Conservation (phyloP, 2,888 invertebrate species). For the Apotomis turbidana region DNA sequence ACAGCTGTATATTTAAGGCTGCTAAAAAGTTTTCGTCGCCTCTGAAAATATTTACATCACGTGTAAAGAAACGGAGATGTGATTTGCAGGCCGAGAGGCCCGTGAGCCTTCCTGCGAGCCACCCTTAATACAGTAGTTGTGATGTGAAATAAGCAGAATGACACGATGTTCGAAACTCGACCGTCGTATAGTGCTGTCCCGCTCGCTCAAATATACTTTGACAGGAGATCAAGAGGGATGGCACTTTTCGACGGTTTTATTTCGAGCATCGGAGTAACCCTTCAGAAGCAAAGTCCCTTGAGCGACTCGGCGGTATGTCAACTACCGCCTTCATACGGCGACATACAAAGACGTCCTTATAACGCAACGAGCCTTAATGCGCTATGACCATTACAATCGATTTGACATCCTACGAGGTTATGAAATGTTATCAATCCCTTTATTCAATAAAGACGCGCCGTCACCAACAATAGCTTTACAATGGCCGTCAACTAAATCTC, state of each 20-base stretch:
- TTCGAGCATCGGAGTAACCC: no score
- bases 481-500: slow-evolving; percentile 26
- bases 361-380: slow-evolving; percentile 24
- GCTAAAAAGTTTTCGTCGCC: no score
- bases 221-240: no score
- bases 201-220: no score
- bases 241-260: no score
- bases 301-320: slow-evolving; percentile 4
- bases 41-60: no score
- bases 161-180: no score
- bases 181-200: no score
- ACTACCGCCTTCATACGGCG: slow-evolving; percentile 7
- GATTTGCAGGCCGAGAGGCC: no score
- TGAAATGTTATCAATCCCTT: slow-evolving; percentile 24
- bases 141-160: neutral
- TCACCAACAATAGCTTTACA: slow-evolving; percentile 30
- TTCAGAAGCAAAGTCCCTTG: neutral
- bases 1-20: no score
- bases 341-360: slow-evolving; percentile 9
- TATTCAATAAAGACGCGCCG: slow-evolving; percentile 23
- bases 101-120: no score
- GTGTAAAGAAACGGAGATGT: no score
- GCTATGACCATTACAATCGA: slow-evolving; percentile 25
- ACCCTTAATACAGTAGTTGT: neutral
- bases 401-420: slow-evolving; percentile 23